phyloP scores from a whole-genome alignment of 2,113 vertebrate genomes.

The Ivindomyrus marchei region DNA sequence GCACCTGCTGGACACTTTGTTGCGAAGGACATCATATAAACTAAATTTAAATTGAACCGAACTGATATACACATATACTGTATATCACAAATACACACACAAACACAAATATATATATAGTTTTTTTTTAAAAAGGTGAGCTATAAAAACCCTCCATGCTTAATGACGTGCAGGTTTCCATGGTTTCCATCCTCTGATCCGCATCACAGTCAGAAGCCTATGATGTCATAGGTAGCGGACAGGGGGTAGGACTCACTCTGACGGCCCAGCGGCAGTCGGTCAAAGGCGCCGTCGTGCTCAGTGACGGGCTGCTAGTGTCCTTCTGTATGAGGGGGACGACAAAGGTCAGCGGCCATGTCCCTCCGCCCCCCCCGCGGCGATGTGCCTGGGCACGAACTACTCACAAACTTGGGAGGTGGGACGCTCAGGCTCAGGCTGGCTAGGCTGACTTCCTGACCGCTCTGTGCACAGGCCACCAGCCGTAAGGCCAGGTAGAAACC shows the following conservation, averaged over 20 bases:
- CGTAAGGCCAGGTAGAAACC: conserved; percentile 86
- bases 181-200: neutral
- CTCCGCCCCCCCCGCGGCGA: neutral
- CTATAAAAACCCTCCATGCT: neutral
- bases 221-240: neutral
- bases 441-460: conserved; percentile 78
- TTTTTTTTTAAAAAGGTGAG: neutral
- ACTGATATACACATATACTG: no score
- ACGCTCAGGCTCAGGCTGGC: conserved; percentile 71
- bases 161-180: neutral
- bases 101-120: no score
- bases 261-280: conserved; percentile 82
- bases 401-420: conserved; percentile 92
- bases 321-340: conserved; percentile 62
- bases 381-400: conserved; percentile 40
- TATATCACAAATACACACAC: no score
- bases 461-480: conserved; percentile 89
- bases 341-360: neutral
- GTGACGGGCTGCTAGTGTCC: conserved; percentile 81
- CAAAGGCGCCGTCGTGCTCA: conserved; percentile 61
- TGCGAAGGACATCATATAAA: neutral
- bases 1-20: neutral
- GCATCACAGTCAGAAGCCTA: neutral
- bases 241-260: conserved; percentile 68
- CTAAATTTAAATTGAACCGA: neutral